These are phyloP conservation scores for Mamestra brassicae DNA, from an alignment of 2,888 invertebrate genomes.

Conservation along the genomic window DNA sequence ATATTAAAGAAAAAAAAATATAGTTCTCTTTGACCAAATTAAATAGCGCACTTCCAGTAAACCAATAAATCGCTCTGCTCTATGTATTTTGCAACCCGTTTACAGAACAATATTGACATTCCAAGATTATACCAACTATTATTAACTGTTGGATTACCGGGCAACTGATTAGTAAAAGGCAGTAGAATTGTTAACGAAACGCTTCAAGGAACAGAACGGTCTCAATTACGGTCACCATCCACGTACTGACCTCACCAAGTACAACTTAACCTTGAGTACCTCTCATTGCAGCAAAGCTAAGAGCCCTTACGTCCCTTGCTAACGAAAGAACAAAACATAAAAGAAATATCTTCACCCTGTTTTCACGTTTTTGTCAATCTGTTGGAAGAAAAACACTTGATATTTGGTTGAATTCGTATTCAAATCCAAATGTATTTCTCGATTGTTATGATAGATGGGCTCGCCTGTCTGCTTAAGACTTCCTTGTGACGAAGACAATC, in stretches of 20 bases:
- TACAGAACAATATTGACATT: too few species aligned
- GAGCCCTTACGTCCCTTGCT: neutral
- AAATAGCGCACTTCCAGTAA: too few species aligned
- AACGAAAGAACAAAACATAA: constrained; percentile 32
- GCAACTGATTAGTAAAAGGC: too few species aligned
- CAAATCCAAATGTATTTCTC: constrained; percentile 51
- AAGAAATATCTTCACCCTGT: constrained; percentile 5
- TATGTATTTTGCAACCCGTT: too few species aligned
- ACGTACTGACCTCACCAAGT: neutral
- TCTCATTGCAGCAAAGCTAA: constrained; percentile 25
- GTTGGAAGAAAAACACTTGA: constrained; percentile 17
- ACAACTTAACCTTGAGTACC: neutral
- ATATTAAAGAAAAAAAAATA: too few species aligned
- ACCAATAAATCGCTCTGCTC: too few species aligned
- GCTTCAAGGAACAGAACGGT: neutral
- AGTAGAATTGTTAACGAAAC: too few species aligned
- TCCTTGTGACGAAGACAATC: constrained; percentile 5
- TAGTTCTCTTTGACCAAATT: too few species aligned
- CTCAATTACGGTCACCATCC: neutral
- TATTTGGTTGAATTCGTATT: constrained; percentile 42
- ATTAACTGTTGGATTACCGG: too few species aligned
- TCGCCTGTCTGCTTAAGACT: constrained; percentile 30
- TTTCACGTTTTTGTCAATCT: constrained; percentile 24
- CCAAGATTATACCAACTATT: too few species aligned
- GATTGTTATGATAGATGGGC: constrained; percentile 52